A percentile compares a stretch with the other conserved stretches of the same genome.
Conservation (phyloP, 2,888 invertebrate genomes). For the Chesias legatella region DNA sequence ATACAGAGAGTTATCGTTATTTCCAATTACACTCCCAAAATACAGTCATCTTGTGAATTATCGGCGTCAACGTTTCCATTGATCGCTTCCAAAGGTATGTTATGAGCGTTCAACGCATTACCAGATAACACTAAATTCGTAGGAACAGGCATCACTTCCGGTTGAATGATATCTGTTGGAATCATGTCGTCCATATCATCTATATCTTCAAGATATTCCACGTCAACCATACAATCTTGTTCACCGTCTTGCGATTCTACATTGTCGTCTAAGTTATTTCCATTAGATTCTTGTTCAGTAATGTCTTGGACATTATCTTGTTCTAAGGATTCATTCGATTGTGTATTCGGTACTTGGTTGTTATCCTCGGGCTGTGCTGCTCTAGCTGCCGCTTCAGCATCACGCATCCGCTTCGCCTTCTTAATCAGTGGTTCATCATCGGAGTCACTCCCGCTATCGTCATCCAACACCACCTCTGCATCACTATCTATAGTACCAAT, state of each 20-base stretch:
- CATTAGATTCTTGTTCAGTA: slow-evolving; percentile 4
- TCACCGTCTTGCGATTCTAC: not conserved
- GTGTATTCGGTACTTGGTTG: not conserved
- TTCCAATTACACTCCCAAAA: slow-evolving; percentile 37
- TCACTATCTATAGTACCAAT: slow-evolving; percentile 40
- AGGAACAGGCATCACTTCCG: slow-evolving; percentile 3
- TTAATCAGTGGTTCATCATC: slow-evolving; percentile 65
- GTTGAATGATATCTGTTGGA: not conserved
- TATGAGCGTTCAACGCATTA: slow-evolving; percentile 8
- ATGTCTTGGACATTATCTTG: not conserved
- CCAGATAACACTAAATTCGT: slow-evolving; percentile 19
- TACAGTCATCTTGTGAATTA: slow-evolving; percentile 33
- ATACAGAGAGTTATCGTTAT: too few relatives aligned
- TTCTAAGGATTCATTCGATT: too few relatives aligned
- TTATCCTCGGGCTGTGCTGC: not conserved
- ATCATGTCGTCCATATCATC: slow-evolving; percentile 5
- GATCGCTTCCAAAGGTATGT: slow-evolving; percentile 6
- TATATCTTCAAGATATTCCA: not conserved
- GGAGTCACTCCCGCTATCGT: slow-evolving; percentile 32
- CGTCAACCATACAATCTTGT: not conserved
- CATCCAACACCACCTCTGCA: slow-evolving; percentile 36
- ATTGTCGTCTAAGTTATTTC: not conserved
- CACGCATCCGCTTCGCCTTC: slow-evolving; percentile 43
- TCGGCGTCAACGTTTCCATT: slow-evolving; percentile 21
- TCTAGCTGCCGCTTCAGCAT: not conserved